Evolutionary conservation across 2,113 vertebrate genomes (phyloP).

Genomic region (Hoplias malabaricus): DNA sequence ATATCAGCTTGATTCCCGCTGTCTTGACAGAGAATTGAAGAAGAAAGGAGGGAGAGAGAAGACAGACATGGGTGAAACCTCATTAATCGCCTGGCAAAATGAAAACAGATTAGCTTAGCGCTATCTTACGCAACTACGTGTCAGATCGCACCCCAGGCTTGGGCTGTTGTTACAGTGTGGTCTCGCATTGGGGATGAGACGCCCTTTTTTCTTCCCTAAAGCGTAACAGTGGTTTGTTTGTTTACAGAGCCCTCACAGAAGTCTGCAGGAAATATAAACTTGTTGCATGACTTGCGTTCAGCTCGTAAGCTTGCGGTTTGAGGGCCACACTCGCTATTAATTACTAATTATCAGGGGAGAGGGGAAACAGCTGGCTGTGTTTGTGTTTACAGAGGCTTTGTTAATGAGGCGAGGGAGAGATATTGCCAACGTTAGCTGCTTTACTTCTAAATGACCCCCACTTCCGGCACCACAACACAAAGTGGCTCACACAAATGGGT

Average conservation of each 20-base stretch:
- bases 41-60: constrained; percentile 10
- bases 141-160: constrained; percentile 39
- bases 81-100: constrained; percentile 64
- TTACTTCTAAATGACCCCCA: constrained; percentile 3
- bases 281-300: constrained; percentile 8
- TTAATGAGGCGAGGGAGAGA: constrained; percentile 23
- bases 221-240: constrained; percentile 8
- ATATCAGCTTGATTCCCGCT: constrained; percentile 69
- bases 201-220: neutral
- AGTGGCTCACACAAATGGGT: neutral
- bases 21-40: constrained; percentile 54
- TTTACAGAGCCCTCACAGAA: neutral
- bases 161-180: no score
- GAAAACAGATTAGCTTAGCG: constrained; percentile 54
- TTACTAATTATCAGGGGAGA: constrained; percentile 20
- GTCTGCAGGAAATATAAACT: constrained; percentile 29
- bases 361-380: neutral
- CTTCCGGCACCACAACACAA: neutral
- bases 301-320: constrained; percentile 15
- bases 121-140: constrained; percentile 43
- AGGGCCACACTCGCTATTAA: constrained; percentile 8
- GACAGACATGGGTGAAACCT: constrained; percentile 43
- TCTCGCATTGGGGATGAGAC: neutral
- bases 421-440: constrained; percentile 17
- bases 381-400: neutral